A percentile compares a stretch with the other conserved stretches of the same genome.
These are phyloP conservation scores for Philopotamus ludificatus DNA, from an alignment of 1,140 invertebrate species.

Conservation along the genomic window DNA sequence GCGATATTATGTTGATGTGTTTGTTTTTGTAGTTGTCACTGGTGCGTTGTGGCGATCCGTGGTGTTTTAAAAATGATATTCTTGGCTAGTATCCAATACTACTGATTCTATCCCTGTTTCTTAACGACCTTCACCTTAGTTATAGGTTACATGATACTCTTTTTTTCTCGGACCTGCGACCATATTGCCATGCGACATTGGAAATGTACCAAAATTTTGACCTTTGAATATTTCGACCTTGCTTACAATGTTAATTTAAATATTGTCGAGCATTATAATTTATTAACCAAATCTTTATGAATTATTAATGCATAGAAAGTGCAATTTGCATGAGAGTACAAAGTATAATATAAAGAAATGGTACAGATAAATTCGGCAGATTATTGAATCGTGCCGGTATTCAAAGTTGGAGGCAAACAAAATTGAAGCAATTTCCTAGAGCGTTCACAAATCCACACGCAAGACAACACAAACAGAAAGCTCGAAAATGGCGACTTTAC, in stretches of 20 bases:
- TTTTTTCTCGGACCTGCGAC: conserved; percentile 10
- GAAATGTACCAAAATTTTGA: conserved; percentile 20
- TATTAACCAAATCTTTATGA: neutral
- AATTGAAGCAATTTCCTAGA: conserved; percentile 28
- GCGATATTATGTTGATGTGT: conserved; percentile 18
- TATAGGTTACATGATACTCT: conserved; percentile 4
- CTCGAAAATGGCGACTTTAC: neutral
- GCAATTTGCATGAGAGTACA: neutral
- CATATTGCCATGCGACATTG: conserved; percentile 17
- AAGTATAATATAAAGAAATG: neutral
- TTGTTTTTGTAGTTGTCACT: neutral
- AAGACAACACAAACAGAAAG: conserved; percentile 25
- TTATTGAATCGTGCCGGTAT: conserved; percentile 21
- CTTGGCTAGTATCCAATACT: conserved; percentile 9
- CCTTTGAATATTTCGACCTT: conserved; percentile 11
- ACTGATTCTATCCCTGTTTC: conserved; percentile 5
- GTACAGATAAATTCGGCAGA: conserved; percentile 21
- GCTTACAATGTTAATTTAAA: too few species aligned
- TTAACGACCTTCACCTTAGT: conserved; percentile 24
- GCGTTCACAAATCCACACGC: conserved; percentile 24
- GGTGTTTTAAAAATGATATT: conserved; percentile 10
- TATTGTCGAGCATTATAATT: neutral
- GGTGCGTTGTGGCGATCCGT: neutral
- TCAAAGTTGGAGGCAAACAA: conserved; percentile 26
- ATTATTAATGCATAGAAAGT: neutral